Conservation (phyloP, 2,888 invertebrate genomes). For the Linnaemya vulpina region DNA sequence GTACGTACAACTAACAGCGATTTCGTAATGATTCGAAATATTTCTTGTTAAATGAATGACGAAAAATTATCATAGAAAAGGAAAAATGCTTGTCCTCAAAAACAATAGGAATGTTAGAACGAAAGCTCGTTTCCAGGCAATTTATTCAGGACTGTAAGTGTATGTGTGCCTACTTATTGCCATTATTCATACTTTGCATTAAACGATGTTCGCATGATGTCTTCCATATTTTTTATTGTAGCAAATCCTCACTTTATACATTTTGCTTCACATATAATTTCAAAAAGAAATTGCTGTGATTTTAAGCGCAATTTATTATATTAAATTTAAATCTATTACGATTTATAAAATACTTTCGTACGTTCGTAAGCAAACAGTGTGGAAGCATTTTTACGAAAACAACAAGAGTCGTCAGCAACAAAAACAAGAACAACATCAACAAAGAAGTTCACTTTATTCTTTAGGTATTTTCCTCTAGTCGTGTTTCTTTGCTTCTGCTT, state of each 20-base stretch:
- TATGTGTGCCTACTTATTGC: conserved; percentile 7
- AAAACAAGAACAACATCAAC: neutral
- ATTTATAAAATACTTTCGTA: conserved; percentile 44
- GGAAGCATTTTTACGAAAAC: conserved; percentile 11
- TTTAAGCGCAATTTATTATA: conserved; percentile 67
- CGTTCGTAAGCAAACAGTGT: conserved; percentile 1
- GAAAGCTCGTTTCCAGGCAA: conserved; percentile 3
- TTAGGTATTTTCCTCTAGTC: neutral
- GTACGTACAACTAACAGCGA: too few relatives aligned
- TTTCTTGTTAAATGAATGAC: too few relatives aligned
- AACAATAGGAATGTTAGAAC: neutral
- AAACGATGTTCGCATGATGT: conserved; percentile 23
- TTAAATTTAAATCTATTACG: conserved; percentile 67
- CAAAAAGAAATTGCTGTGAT: conserved; percentile 66
- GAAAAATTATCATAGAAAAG: too few relatives aligned
- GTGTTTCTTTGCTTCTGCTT: neutral
- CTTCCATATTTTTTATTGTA: conserved; percentile 5
- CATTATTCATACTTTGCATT: conserved; percentile 49
- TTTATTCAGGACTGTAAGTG: neutral
- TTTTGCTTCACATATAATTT: conserved; percentile 62
- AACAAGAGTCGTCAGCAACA: conserved; percentile 2
- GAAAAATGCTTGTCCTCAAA: neutral
- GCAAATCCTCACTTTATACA: conserved; percentile 57
- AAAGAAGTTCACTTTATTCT: neutral
- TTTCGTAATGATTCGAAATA: too few relatives aligned